These are phyloP conservation scores for Scaptodrosophila lebanonensis DNA, from an alignment of 1,140 invertebrate species.

Conservation along the genomic window DNA sequence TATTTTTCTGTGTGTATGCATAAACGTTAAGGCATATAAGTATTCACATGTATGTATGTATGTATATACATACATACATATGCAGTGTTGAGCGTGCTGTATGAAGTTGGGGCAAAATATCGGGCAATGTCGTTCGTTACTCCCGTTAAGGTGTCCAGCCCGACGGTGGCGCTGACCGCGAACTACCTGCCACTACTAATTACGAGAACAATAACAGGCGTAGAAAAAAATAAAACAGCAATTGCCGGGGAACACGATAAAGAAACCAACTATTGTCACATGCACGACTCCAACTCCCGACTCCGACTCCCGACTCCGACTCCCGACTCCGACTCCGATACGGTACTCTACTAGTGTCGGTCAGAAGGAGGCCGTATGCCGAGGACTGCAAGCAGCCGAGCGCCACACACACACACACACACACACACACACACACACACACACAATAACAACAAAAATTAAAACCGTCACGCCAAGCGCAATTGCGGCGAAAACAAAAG, in stretches of 20 bases:
- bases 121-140: conserved; percentile 74
- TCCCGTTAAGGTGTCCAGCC: conserved; percentile 23
- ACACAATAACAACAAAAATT: conserved; percentile 69
- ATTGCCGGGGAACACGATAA: conserved; percentile 20
- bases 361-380: too few relatives aligned
- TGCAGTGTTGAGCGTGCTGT: conserved; percentile 7
- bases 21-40: too few relatives aligned
- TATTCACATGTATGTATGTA: too few relatives aligned
- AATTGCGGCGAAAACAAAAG: conserved; percentile 58
- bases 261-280: conserved; percentile 15
- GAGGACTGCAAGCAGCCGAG: conserved; percentile 41
- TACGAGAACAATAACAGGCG: conserved; percentile 44
- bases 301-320: too few relatives aligned
- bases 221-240: conserved; percentile 9
- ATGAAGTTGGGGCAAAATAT: conserved; percentile 36
- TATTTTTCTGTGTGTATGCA: too few relatives aligned
- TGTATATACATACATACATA: too few relatives aligned
- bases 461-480: conserved; percentile 74
- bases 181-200: conserved; percentile 61
- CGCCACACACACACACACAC: too few relatives aligned
- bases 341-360: too few relatives aligned
- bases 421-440: too few relatives aligned
- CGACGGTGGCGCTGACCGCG: conserved; percentile 51
- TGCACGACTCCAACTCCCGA: too few relatives aligned
- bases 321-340: too few relatives aligned